Conservation (phyloP, 2,113 vertebrate genomes). For the Etheostoma spectabile region DNA sequence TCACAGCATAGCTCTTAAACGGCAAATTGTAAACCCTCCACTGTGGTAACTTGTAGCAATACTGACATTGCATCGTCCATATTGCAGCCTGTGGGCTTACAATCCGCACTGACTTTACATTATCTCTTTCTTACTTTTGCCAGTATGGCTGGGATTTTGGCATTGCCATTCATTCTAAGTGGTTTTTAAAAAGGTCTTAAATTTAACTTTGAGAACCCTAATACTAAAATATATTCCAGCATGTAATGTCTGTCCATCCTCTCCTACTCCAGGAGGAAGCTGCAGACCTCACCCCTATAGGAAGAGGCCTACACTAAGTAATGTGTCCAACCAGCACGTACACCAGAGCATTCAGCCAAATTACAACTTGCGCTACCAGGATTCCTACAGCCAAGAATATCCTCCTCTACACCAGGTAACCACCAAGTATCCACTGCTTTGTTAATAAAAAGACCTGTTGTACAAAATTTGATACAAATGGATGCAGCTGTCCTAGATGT, state of each 20-base stretch:
- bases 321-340: slow-evolving; percentile 78
- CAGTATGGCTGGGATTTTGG: too few species aligned
- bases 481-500: not conserved
- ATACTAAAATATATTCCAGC: not conserved
- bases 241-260: not conserved
- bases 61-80: too few species aligned
- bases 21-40: too few species aligned
- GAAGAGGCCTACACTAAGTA: slow-evolving; percentile 83
- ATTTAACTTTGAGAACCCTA: too few species aligned
- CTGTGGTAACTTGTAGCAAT: too few species aligned
- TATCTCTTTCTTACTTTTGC: too few species aligned
- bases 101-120: too few species aligned
- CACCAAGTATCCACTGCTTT: not conserved
- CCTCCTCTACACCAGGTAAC: slow-evolving; percentile 76
- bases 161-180: too few species aligned
- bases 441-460: not conserved
- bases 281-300: slow-evolving; percentile 85
- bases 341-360: slow-evolving; percentile 73
- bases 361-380: slow-evolving; percentile 82
- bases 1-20: too few species aligned
- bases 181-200: too few species aligned
- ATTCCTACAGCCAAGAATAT: slow-evolving; percentile 84
- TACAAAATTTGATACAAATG: not conserved
- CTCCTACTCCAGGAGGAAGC: slow-evolving; percentile 65
- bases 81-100: too few species aligned